These are phyloP conservation scores for Chelonus formosanus DNA, from an alignment of 2,888 invertebrate species.

Conservation along the genomic window DNA sequence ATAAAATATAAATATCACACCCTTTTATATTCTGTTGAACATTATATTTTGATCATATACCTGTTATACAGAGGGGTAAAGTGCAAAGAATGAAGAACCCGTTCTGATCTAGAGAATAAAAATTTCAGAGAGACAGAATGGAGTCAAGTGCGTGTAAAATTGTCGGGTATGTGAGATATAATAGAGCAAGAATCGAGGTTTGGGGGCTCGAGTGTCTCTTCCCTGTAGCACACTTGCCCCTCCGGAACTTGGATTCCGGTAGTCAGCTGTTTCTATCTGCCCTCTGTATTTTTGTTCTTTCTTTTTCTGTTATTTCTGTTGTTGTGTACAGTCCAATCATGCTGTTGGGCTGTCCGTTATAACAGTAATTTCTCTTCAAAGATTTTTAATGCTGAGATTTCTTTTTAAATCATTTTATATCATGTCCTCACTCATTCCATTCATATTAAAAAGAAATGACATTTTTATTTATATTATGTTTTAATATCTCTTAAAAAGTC, in stretches of 20 bases:
- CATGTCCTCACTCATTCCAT: too few species aligned
- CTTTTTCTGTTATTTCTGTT: conserved; percentile 2
- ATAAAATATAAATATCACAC: conserved; percentile 20
- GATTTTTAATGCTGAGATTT: too few species aligned
- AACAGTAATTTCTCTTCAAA: too few species aligned
- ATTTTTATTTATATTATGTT: too few species aligned
- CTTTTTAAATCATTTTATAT: too few species aligned
- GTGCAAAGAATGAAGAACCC: conserved; percentile 1
- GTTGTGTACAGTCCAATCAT: neutral
- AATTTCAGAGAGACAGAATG: conserved; percentile 52
- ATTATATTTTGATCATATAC: conserved; percentile 23
- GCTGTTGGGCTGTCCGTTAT: too few species aligned
- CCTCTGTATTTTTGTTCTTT: conserved; percentile 29
- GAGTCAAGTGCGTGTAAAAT: conserved; percentile 73
- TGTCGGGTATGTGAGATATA: conserved; percentile 59
- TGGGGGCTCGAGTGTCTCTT: conserved; percentile 34
- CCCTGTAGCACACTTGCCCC: conserved; percentile 52
- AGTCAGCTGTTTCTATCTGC: conserved; percentile 58
- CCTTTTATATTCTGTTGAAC: conserved; percentile 14
- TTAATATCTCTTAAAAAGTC: too few species aligned
- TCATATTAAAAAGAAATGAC: too few species aligned
- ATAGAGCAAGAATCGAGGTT: conserved; percentile 50
- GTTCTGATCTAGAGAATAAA: conserved; percentile 17
- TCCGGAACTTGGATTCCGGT: conserved; percentile 61
- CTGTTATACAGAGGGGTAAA: conserved; percentile 27